A percentile compares a stretch with the other conserved stretches of the same genome.
phyloP scores from a whole-genome alignment of 2,888 invertebrate genomes.

The Eilema caniola region DNA sequence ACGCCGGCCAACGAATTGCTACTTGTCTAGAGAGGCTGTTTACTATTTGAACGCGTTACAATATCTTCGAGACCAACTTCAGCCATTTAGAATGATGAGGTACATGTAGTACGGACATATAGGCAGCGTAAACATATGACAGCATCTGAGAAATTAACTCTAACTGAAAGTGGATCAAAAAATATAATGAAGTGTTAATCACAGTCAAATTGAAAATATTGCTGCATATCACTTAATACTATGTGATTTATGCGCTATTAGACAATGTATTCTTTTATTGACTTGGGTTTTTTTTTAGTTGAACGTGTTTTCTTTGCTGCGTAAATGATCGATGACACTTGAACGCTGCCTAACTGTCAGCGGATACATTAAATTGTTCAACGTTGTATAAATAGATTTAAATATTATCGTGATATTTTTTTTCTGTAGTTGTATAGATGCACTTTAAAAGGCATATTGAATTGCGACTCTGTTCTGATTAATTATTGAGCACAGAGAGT shows the following conservation, averaged over 20 bases:
- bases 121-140: background rate
- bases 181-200: no score
- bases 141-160: background rate
- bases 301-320: background rate
- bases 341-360: no score
- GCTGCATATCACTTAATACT: background rate
- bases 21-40: no score
- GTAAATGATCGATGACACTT: background rate
- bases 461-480: no score
- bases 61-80: background rate
- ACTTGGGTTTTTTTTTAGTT: background rate
- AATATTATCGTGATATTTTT: no score
- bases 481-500: background rate
- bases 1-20: no score
- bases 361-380: no score
- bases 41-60: conserved; percentile 33
- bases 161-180: background rate
- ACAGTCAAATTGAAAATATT: background rate
- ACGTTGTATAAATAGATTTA: no score
- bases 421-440: no score
- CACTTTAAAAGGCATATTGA: no score
- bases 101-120: background rate
- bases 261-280: no score
- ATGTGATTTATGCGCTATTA: no score
- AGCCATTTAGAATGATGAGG: conserved; percentile 12